Percentiles rank a stretch among this genome's conserved stretches.
These are phyloP conservation scores for Agrotis ipsilon DNA, from an alignment of 2,888 invertebrate genomes.

Conservation along the genomic window DNA sequence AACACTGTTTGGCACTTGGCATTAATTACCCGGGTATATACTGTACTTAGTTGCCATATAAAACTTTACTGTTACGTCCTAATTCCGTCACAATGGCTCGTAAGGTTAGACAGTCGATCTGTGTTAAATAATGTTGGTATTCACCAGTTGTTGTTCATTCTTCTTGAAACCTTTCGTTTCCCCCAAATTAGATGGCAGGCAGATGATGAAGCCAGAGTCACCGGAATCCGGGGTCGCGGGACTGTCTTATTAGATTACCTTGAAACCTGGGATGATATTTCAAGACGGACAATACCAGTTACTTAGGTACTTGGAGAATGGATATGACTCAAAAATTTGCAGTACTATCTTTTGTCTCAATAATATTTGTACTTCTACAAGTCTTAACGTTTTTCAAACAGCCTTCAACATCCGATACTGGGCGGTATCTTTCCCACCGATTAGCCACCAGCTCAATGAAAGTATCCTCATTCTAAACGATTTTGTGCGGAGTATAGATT, in stretches of 20 bases:
- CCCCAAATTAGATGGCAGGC: no score
- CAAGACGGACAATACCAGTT: background rate
- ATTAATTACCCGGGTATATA: background rate
- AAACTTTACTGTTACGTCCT: slow-evolving; percentile 5
- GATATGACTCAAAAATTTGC: background rate
- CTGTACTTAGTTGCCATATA: background rate
- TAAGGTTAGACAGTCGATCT: background rate
- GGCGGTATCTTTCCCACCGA: slow-evolving; percentile 41
- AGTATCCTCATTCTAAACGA: slow-evolving; percentile 16
- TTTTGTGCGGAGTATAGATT: slow-evolving; percentile 29
- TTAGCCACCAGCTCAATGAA: slow-evolving; percentile 39
- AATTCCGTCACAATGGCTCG: slow-evolving; percentile 1
- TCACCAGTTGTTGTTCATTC: no score
- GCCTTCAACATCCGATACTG: slow-evolving; percentile 4
- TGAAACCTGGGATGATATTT: background rate
- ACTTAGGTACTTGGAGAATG: background rate
- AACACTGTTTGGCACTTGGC: slow-evolving; percentile 11
- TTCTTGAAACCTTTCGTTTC: no score
- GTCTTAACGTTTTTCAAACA: background rate
- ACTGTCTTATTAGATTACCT: no score
- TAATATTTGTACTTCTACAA: background rate
- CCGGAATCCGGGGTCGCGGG: no score
- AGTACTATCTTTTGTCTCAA: background rate
- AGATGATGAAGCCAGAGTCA: no score
- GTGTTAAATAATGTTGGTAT: no score